Percentiles rank a stretch among this genome's conserved stretches.
These are phyloP conservation scores for Patella vulgata DNA, from an alignment of 1,140 invertebrate genomes.

Conservation along the genomic window DNA sequence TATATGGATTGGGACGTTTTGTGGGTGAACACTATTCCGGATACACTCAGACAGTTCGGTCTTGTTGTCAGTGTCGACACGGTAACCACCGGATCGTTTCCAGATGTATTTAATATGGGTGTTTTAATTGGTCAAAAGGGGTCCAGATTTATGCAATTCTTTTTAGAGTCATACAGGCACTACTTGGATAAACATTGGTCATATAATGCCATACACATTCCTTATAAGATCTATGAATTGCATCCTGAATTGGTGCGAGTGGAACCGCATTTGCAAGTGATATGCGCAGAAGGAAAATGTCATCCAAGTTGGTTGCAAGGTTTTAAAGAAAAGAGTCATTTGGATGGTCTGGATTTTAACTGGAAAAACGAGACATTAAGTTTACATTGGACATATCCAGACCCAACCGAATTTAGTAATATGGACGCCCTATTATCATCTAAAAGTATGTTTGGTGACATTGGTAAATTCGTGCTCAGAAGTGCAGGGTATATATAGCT, in stretches of 20 bases:
- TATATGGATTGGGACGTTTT: constrained; percentile 45
- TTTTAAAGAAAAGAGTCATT: constrained; percentile 30
- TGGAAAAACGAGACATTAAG: constrained; percentile 35
- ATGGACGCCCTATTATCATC: constrained; percentile 19
- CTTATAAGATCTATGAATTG: constrained; percentile 44
- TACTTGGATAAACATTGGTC: constrained; percentile 43
- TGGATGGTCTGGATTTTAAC: constrained; percentile 21
- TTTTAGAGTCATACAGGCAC: constrained; percentile 32
- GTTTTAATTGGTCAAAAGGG: constrained; percentile 31
- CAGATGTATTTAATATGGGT: constrained; percentile 43
- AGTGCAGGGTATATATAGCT: constrained; percentile 12
- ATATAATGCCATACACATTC: constrained; percentile 40
- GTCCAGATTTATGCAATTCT: constrained; percentile 31
- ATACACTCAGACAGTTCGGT: constrained; percentile 22
- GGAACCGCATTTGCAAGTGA: constrained; percentile 42
- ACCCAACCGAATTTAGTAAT: constrained; percentile 32
- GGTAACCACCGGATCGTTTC: constrained; percentile 30
- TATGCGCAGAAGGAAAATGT: constrained; percentile 32
- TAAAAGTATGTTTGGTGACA: constrained; percentile 27
- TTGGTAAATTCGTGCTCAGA: constrained; percentile 37
- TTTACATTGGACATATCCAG: constrained; percentile 44
- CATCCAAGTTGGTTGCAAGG: constrained; percentile 34
- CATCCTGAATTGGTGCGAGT: constrained; percentile 29
- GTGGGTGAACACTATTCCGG: constrained; percentile 31
- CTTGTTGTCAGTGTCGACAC: constrained; percentile 29